Evolutionary conservation across 2,797 vertebrate species (phyloP).

Genomic region (Florisuga fusca): DNA sequence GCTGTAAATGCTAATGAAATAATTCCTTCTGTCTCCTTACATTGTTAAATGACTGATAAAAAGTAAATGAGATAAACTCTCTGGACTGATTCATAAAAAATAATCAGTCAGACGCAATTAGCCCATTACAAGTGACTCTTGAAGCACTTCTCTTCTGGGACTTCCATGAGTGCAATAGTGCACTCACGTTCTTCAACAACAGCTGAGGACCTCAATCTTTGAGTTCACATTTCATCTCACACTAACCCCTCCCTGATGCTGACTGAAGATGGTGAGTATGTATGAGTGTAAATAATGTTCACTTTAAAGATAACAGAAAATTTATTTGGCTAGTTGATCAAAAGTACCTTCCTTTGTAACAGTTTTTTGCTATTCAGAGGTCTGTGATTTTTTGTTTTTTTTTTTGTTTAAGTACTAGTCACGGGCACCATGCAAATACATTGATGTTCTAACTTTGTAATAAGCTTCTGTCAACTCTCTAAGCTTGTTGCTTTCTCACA

Average conservation of each 20-base stretch:
- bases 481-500: background rate
- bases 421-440: background rate
- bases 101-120: background rate
- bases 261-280: background rate
- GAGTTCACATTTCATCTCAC: background rate
- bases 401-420: background rate
- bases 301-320: background rate
- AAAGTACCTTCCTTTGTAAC: background rate
- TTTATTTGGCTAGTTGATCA: background rate
- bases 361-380: background rate
- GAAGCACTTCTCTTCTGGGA: background rate
- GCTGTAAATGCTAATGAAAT: background rate
- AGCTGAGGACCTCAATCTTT: background rate
- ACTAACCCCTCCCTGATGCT: background rate
- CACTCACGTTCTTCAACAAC: background rate
- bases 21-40: background rate
- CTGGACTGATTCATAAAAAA: background rate
- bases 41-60: background rate
- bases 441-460: background rate
- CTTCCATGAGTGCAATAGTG: too few relatives aligned
- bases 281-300: rapidly evolving
- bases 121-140: background rate
- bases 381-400: background rate
- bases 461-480: background rate
- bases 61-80: background rate